These are phyloP conservation scores for Falcunculus frontatus DNA, from an alignment of 2,113 vertebrate species.

Conservation along the genomic window DNA sequence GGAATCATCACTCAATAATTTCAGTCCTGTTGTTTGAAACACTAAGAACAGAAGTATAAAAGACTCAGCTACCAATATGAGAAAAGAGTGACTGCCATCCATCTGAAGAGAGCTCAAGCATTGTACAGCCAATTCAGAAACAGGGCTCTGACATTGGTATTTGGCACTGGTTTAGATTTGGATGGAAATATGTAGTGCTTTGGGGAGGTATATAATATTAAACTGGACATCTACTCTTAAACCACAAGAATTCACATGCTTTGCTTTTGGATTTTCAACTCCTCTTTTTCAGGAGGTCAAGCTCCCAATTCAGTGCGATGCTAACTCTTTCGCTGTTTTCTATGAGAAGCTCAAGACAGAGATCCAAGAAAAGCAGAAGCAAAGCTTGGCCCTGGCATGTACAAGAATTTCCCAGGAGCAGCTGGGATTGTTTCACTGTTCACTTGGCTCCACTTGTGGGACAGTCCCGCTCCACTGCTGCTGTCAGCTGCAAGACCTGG, in stretches of 20 bases:
- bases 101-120: neutral
- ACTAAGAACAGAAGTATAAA: neutral
- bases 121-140: neutral
- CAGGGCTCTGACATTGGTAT: neutral
- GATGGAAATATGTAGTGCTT: neutral
- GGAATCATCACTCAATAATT: neutral
- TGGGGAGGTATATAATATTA: neutral
- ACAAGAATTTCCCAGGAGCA: neutral
- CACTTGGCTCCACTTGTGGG: neutral
- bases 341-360: neutral
- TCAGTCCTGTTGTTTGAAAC: neutral
- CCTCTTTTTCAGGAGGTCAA: neutral
- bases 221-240: neutral
- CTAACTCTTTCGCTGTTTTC: neutral
- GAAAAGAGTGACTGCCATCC: neutral
- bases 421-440: neutral
- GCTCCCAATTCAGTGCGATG: neutral
- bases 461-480: neutral
- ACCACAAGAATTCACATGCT: neutral
- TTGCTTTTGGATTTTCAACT: neutral
- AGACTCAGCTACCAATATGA: neutral
- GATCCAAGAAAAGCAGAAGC: slow-evolving; percentile 8
- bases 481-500: neutral
- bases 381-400: neutral
- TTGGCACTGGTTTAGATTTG: neutral